These are phyloP conservation scores for Drosophila parabipectinata DNA, from an alignment of 1,140 invertebrate genomes.

Conservation along the genomic window DNA sequence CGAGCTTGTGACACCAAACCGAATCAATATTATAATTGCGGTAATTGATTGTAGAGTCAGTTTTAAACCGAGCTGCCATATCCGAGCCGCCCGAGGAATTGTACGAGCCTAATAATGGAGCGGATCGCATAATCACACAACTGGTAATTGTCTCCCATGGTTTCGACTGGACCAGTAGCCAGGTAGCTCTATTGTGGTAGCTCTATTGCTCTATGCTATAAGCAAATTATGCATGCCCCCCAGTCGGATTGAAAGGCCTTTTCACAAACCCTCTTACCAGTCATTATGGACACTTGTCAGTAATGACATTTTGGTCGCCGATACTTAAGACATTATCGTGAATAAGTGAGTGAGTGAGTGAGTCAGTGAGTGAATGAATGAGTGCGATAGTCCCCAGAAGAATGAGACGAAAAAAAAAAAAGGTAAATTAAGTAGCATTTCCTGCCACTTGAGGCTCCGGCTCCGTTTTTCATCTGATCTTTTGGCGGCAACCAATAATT, in stretches of 20 bases:
- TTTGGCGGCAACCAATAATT: constrained; percentile 77
- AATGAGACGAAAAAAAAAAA: constrained; percentile 14
- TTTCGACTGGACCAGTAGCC: constrained; percentile 33
- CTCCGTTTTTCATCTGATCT: constrained; percentile 64
- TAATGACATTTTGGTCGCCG: constrained; percentile 76
- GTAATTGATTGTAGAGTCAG: constrained; percentile 45
- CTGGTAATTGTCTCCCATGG: constrained; percentile 52
- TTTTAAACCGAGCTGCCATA: constrained; percentile 51
- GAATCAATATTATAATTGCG: constrained; percentile 43
- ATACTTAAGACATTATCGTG: constrained; percentile 70
- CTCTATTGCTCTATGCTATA: constrained; percentile 34
- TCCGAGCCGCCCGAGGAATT: constrained; percentile 4
- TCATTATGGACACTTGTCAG: constrained; percentile 80
- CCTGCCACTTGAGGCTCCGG: constrained; percentile 64
- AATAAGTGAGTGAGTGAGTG: neutral
- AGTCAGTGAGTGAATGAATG: neutral
- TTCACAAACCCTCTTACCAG: constrained; percentile 58
- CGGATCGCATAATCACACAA: constrained; percentile 39
- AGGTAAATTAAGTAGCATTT: constrained; percentile 80
- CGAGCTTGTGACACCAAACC: constrained; percentile 15
- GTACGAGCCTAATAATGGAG: constrained; percentile 15
- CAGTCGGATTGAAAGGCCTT: constrained; percentile 38
- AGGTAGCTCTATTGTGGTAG: constrained; percentile 22
- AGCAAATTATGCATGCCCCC: constrained; percentile 65
- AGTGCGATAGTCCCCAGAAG: neutral